phyloP scores from a whole-genome alignment of 2,888 invertebrate genomes.

The Physocephala rufipes region DNA sequence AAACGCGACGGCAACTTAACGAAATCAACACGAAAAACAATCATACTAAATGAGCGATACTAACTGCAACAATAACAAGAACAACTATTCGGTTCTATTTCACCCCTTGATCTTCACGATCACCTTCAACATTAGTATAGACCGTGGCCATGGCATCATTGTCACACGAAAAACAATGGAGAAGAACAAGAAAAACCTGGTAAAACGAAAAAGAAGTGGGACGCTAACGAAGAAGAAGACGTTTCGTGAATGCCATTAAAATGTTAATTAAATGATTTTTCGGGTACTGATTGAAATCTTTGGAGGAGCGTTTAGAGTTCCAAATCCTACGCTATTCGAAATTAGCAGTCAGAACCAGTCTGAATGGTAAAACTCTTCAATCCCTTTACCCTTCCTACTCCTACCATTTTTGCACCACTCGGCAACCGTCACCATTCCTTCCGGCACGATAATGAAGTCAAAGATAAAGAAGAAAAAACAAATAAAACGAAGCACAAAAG shows the following conservation, averaged over 20 bases:
- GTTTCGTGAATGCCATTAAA: conserved; percentile 30
- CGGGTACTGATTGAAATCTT: not conserved
- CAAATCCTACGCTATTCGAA: not conserved
- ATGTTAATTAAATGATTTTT: conserved; percentile 35
- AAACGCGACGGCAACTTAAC: conserved; percentile 11
- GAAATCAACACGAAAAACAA: conserved; percentile 42
- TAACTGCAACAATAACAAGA: conserved; percentile 34
- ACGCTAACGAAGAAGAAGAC: not conserved
- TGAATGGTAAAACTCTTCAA: no score
- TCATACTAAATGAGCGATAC: conserved; percentile 34
- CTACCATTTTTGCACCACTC: not conserved
- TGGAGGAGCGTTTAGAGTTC: not conserved
- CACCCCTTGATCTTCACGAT: not conserved
- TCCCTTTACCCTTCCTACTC: not conserved
- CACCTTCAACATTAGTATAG: no score
- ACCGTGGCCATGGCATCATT: no score
- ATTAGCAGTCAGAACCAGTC: no score
- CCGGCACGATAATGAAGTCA: not conserved
- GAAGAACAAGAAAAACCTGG: no score
- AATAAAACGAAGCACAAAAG: not conserved
- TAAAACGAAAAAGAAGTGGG: no score
- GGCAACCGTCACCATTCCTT: not conserved
- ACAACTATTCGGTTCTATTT: not conserved
- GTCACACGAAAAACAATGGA: no score
- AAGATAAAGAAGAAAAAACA: conserved; percentile 5